These are phyloP conservation scores for Tupaia tana DNA, from an alignment of 2,113 vertebrate genomes.

Conservation along the genomic window DNA sequence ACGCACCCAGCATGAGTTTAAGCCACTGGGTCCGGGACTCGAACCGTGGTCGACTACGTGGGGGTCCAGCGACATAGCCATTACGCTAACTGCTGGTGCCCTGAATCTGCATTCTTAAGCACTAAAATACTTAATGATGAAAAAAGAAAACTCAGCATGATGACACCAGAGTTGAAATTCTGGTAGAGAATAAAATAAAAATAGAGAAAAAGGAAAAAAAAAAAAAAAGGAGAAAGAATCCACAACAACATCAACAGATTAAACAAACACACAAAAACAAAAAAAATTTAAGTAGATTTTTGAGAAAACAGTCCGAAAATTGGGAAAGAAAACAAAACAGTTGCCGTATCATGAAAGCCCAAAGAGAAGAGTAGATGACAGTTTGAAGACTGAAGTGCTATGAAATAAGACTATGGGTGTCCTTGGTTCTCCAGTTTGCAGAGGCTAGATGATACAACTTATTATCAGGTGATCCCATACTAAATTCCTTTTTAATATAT, in stretches of 20 bases:
- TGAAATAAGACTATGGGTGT: no score
- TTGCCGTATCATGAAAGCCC: rapidly evolving
- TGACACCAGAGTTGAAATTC: background rate
- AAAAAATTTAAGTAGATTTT: background rate
- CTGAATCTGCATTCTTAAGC: background rate
- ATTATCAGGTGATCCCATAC: background rate
- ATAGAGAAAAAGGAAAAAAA: background rate
- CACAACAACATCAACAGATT: background rate
- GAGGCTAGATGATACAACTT: background rate
- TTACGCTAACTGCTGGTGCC: no score
- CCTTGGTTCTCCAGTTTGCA: background rate
- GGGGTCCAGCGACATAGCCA: no score
- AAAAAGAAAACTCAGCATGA: background rate
- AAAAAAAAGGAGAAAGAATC: background rate
- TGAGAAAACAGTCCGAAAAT: no score
- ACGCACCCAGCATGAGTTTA: no score
- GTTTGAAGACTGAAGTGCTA: background rate
- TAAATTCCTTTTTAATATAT: background rate
- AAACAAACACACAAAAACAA: background rate
- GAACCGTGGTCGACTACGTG: no score
- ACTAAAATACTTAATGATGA: background rate
- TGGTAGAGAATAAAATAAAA: background rate
- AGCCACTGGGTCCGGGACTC: no score
- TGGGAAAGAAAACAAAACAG: background rate
- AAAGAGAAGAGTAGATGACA: background rate